Percentiles rank a stretch among this genome's conserved stretches.
Evolutionary conservation across 2,888 invertebrate genomes (phyloP).

Genomic region (Bembecia ichneumoniformis): DNA sequence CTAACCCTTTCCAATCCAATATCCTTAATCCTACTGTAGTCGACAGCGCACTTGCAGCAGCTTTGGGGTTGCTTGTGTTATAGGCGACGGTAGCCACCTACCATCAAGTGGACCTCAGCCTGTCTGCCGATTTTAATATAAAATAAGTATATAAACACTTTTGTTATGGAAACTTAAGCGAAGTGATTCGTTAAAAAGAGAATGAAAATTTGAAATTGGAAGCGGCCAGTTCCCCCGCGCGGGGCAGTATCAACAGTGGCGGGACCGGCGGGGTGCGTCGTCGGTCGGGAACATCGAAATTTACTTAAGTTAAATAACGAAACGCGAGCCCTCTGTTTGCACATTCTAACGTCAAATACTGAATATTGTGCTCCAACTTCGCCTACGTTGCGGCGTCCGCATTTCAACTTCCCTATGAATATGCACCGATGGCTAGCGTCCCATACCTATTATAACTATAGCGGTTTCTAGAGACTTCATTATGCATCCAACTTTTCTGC

Average conservation of each 20-base stretch:
- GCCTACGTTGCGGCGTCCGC: conserved; percentile 43
- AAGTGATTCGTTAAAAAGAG: not conserved
- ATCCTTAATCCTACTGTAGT: too few relatives aligned
- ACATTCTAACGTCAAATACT: conserved; percentile 48
- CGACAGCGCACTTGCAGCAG: too few relatives aligned
- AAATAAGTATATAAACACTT: too few relatives aligned
- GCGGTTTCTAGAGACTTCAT: not conserved
- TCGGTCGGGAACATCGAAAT: conserved; percentile 61
- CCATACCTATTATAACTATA: conserved; percentile 15
- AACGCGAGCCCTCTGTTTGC: conserved; percentile 68
- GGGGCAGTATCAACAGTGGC: conserved; percentile 46
- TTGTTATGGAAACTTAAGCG: too few relatives aligned
- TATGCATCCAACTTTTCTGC: not conserved
- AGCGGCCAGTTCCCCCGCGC: conserved; percentile 26
- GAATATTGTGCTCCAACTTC: conserved; percentile 29
- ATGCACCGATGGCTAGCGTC: conserved; percentile 39
- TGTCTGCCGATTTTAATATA: too few relatives aligned
- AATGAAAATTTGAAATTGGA: conserved; percentile 33
- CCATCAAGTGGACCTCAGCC: too few relatives aligned
- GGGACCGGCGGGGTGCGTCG: conserved; percentile 14
- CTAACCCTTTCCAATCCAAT: too few relatives aligned
- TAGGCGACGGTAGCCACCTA: too few relatives aligned
- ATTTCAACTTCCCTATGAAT: conserved; percentile 45
- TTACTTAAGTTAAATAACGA: conserved; percentile 71
- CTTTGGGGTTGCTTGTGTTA: too few relatives aligned